phyloP scores from a whole-genome alignment of 2,888 invertebrate genomes.

The Diarsia dahlii region DNA sequence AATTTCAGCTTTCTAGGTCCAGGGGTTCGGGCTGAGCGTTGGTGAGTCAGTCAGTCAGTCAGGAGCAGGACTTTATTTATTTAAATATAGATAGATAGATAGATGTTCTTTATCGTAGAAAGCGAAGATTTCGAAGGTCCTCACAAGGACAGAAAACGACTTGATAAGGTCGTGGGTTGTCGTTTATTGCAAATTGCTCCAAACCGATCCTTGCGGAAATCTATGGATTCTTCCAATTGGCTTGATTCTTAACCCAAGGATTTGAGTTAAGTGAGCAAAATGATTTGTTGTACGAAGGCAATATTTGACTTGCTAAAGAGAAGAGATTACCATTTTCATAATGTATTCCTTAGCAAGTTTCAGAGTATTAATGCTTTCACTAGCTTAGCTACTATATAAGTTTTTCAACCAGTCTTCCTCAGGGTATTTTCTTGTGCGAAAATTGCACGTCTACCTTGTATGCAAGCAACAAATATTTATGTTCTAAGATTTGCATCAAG shows the following conservation, averaged over 20 bases:
- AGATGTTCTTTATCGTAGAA: no score
- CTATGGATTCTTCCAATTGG: neutral
- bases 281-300: neutral
- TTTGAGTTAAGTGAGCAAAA: neutral
- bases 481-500: constrained; percentile 42
- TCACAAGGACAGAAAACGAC: neutral
- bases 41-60: no score
- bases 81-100: no score
- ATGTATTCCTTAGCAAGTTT: neutral
- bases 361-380: neutral
- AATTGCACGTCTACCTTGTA: constrained; percentile 28
- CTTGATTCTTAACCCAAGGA: neutral
- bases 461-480: constrained; percentile 32
- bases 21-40: no score
- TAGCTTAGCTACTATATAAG: neutral
- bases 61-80: no score
- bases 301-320: neutral
- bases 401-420: neutral
- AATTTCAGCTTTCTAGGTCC: no score
- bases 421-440: constrained; percentile 31
- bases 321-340: neutral
- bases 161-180: neutral
- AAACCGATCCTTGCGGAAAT: constrained; percentile 5
- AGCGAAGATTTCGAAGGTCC: neutral
- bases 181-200: neutral